Evolutionary conservation across 2,113 vertebrate species (phyloP), one percentile per base, ranked within the genome.

Genomic region (Sinocyclocheilus anophthalmus): DNA sequence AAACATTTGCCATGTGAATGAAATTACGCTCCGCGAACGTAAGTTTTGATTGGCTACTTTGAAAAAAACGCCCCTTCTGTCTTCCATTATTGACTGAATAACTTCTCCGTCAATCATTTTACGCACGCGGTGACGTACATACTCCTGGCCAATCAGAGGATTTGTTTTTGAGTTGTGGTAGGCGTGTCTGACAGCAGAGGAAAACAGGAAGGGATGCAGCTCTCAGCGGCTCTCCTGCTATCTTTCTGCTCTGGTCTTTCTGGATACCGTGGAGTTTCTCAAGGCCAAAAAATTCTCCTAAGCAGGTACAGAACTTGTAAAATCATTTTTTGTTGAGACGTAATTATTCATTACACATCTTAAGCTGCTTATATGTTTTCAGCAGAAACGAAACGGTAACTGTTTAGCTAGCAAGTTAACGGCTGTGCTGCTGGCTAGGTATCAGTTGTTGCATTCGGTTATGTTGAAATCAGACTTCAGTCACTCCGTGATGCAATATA

Each of bases 141-240:
- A 37, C 0, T 59, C 37, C 3, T 57, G 84, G 80, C 95, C 94
- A 95, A 95, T 95, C 92, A 86, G 0, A 24, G 8, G 24, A 8
- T 94, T 96, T 95, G 95, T 95, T 96, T 95, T 95, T 85, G 87
- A 93, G 89, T 88, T 73, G 88, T 89, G 88, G 90, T 91, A 88
- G 94, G 94, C 92, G 94, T 94, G 92, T 14, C 88, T 33, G 26
- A 73, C 88, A 87, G 90, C 92, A 90, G 91, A 93, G 91, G 85
- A 87, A 85, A 48, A 84, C 88, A 88, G 82, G 86, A 84, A 87
- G 70, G 9, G 20, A 79, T 50, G 72, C 30, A 22, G 75, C 45
- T 81, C 78, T 87, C 83, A 87, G 22, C 76, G 16, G 42, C 12
- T 76, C 76, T 70, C 83, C 75, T 85, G 42, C 48, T 70, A 37